These are phyloP conservation scores for Leptatherina wallacei DNA, from an alignment of 2,797 vertebrate genomes.

Conservation along the genomic window DNA sequence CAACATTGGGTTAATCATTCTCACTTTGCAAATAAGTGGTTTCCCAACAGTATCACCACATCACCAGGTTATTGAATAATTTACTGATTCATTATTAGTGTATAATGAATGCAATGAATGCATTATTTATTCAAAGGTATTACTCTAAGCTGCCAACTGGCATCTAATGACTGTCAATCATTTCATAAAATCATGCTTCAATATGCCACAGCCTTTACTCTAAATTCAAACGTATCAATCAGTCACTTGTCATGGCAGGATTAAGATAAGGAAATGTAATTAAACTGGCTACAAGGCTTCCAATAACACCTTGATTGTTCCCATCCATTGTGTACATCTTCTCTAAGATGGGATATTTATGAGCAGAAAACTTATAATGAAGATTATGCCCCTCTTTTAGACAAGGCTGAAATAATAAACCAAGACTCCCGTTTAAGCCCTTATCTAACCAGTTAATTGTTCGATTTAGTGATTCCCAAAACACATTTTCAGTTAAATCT, in stretches of 20 bases:
- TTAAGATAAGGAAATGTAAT: slow-evolving; percentile 3
- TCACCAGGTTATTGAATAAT: not conserved
- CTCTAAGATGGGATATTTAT: not conserved
- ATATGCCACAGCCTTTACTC: not conserved
- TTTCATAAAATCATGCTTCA: not conserved
- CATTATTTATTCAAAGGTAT: slow-evolving; percentile 13
- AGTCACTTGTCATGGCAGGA: not conserved
- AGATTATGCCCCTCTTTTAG: not conserved
- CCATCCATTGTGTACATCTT: not conserved
- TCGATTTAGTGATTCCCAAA: not conserved
- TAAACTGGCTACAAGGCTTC: not conserved
- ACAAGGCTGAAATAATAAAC: not conserved
- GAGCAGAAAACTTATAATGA: not conserved
- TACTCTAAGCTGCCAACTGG: not conserved
- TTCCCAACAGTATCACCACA: not conserved
- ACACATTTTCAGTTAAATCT: not conserved
- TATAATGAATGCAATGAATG: slow-evolving; percentile 19
- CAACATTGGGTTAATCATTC: not conserved
- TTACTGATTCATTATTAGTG: not conserved
- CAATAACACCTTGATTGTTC: not conserved
- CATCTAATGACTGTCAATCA: slow-evolving; percentile 9
- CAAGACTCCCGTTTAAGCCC: not conserved
- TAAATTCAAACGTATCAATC: slow-evolving; percentile 3
- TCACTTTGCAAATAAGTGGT: not conserved
- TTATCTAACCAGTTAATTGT: not conserved